These are phyloP conservation scores for Fulica atra DNA, from an alignment of 2,113 vertebrate species.

Conservation along the genomic window DNA sequence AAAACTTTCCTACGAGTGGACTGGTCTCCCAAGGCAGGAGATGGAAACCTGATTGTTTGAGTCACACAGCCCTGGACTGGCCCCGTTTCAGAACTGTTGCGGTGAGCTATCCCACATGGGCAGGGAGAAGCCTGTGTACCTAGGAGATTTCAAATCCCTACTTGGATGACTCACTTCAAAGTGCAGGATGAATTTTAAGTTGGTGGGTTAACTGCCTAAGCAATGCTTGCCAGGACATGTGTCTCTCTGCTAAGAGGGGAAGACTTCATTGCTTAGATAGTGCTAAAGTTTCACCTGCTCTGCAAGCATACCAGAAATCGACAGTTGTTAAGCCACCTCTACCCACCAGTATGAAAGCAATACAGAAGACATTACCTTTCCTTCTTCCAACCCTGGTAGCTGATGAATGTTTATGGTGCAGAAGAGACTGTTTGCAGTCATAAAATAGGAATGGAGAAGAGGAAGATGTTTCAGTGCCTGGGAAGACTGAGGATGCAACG, in stretches of 20 bases:
- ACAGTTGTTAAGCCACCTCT: neutral
- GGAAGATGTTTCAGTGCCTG: neutral
- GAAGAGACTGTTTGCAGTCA: neutral
- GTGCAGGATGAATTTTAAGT: constrained; percentile 45
- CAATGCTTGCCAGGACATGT: neutral
- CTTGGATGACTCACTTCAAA: constrained; percentile 64
- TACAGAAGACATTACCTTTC: neutral
- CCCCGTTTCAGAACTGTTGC: neutral
- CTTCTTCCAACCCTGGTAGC: neutral
- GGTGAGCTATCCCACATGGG: constrained; percentile 23
- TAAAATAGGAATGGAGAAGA: neutral
- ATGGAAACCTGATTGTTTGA: constrained; percentile 60
- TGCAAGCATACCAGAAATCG: neutral
- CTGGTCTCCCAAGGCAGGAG: constrained; percentile 30
- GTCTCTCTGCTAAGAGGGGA: neutral
- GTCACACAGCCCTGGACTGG: constrained; percentile 29
- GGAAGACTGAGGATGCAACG: neutral
- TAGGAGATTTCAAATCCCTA: constrained; percentile 32
- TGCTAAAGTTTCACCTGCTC: constrained; percentile 48
- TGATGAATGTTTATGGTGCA: neutral
- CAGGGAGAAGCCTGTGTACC: constrained; percentile 21
- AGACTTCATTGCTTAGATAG: neutral
- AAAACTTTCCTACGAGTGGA: constrained; percentile 49
- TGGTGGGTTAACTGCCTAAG: constrained; percentile 32
- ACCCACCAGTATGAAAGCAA: neutral